Base-by-base conservation (phyloP, 2,797 vertebrate genomes). In the Cottoperca gobio region DNA sequence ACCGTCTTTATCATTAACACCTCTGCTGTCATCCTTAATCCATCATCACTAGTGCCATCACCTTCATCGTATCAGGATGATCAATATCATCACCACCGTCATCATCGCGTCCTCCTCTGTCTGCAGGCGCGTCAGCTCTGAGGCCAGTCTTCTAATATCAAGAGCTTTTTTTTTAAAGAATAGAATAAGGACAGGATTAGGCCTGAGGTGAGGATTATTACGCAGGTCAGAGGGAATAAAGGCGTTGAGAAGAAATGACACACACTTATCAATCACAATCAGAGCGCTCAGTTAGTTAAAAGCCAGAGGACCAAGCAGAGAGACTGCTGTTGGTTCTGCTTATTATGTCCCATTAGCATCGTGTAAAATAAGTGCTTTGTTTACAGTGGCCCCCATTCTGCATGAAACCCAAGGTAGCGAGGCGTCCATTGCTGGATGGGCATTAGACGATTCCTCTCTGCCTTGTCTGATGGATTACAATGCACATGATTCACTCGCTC, bases 291-390 rank as follows among this genome's bases (percentile, higher is more conserved):
- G 67, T 60, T 70, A 60, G 79, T 89, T 70, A 74, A 72, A 70
- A 24, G 78, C 76, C 53, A 61, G 64, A 5, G 85, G 70, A 59
- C 35, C 54, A 2, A 3, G 76, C 54, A 17, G 53, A 81, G 3
- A 72, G 64, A 76, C 82, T 23, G 46, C 54, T 61, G 90, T 79
- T 85, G 83, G 85, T 86, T 90, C 84, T 84, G 89, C 88, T 83
- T 86, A 89, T 89, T 86, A 83, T 70, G 73, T 70, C 43, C 71
- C 80, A 91, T 92, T 92, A 92, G 77, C 86, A 83, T 67, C 48
- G 80, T 48, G 73, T 88, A 70, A 83, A 84, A 86, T 79, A 73
- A 83, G 73, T 46, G 69, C 72, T 59, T 74, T 80, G 77, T 89
- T 83, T 76, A 59, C 71, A 21, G 54, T 65, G 46, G 46, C 59